A percentile compares a stretch with the other conserved stretches of the same genome.
phyloP scores from a whole-genome alignment of 2,888 invertebrate genomes.

The Frankliniella intonsa region DNA sequence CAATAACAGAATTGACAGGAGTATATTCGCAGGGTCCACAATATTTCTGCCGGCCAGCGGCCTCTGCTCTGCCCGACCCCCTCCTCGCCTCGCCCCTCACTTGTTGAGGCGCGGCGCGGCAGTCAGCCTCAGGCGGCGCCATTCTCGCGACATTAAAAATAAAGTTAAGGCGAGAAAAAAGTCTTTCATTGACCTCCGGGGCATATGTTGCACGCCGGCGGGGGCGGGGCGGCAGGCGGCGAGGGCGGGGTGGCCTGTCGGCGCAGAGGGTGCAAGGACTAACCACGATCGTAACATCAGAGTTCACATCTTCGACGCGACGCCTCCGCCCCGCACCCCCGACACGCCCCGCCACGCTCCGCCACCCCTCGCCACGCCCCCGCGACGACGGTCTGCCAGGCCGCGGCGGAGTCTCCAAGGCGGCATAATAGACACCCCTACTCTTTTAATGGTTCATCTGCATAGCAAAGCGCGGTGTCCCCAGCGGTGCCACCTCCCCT shows the following conservation, averaged over 20 bases:
- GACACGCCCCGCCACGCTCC: not conserved
- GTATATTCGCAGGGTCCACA: too few species aligned
- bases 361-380: not conserved
- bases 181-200: not conserved
- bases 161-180: not conserved
- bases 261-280: not conserved
- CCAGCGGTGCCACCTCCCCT: not conserved
- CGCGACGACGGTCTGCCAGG: too few species aligned
- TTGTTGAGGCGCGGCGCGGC: too few species aligned
- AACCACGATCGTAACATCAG: slow-evolving; percentile 8
- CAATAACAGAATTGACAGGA: too few species aligned
- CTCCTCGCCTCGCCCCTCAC: too few species aligned
- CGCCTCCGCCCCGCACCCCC: not conserved
- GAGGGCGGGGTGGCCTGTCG: not conserved
- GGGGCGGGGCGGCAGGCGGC: too few species aligned
- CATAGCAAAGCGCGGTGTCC: not conserved
- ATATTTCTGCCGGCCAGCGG: too few species aligned
- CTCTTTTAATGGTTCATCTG: slow-evolving; percentile 24
- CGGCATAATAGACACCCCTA: slow-evolving; percentile 24
- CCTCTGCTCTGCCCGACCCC: too few species aligned
- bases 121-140: too few species aligned
- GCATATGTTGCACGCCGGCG: not conserved
- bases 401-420: not conserved
- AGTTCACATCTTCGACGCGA: not conserved
- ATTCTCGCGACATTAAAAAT: too few species aligned